Percentiles rank a stretch among this genome's conserved stretches.
These are phyloP conservation scores for Grammatotria lemairii DNA, from an alignment of 2,113 vertebrate genomes.

Conservation along the genomic window DNA sequence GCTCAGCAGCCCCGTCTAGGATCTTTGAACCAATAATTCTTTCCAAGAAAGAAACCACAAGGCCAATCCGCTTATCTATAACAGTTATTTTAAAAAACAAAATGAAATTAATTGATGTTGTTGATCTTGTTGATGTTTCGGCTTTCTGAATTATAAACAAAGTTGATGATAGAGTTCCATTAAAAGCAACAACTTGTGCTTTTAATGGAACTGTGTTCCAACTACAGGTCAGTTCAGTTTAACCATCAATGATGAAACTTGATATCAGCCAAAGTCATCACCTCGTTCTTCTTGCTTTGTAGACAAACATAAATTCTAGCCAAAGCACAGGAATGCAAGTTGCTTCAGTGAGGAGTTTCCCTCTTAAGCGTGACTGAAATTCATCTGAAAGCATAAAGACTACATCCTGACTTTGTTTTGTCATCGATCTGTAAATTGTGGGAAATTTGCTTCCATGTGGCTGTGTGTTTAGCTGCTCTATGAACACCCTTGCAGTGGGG, in stretches of 20 bases:
- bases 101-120: neutral
- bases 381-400: neutral
- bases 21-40: neutral
- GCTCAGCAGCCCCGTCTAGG: neutral
- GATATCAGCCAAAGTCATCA: neutral
- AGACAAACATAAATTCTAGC: neutral
- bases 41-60: neutral
- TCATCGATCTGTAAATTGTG: neutral
- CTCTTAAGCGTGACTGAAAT: neutral
- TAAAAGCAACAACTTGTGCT: neutral
- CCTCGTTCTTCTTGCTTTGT: neutral
- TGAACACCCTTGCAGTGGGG: slow-evolving; percentile 35
- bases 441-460: neutral
- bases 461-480: neutral
- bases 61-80: neutral
- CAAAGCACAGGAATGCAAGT: neutral
- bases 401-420: neutral
- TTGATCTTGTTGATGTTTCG: neutral
- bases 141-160: neutral
- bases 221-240: neutral
- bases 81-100: neutral
- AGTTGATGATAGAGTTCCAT: neutral
- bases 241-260: neutral
- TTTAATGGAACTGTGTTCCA: neutral
- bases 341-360: neutral